Percentiles rank a stretch among this genome's conserved stretches.
These are phyloP conservation scores for Aselliscus stoliczkanus DNA, from an alignment of 2,797 vertebrate genomes.

Conservation along the genomic window DNA sequence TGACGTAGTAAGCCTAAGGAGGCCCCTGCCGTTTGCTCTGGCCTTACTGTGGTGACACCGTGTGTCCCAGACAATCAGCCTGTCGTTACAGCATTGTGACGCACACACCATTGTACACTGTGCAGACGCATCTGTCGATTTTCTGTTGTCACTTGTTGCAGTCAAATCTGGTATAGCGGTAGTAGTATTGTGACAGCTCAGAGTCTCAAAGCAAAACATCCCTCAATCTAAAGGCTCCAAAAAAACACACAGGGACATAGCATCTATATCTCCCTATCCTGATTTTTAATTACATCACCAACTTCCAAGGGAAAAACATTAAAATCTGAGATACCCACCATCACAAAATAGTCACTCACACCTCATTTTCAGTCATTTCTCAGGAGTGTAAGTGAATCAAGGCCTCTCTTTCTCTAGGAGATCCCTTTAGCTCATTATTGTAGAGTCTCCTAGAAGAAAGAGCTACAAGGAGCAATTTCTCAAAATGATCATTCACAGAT, in stretches of 20 bases:
- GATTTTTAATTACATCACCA: rapidly evolving
- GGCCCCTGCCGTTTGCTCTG: rapidly evolving
- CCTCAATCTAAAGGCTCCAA: background rate
- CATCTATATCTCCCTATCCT: background rate
- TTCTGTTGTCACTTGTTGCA: no score
- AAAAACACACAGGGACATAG: background rate
- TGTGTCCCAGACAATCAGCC: no score
- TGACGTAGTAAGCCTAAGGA: rapidly evolving
- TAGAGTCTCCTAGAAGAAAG: background rate
- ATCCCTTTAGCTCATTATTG: rapidly evolving
- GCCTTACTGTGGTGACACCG: no score
- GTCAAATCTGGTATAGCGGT: background rate
- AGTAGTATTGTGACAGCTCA: rapidly evolving
- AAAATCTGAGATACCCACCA: background rate
- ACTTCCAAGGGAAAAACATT: no score
- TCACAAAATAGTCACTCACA: background rate
- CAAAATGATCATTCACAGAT: rapidly evolving
- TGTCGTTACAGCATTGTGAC: no score
- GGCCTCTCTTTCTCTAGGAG: no score
- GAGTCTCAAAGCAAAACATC: background rate
- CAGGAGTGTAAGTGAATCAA: background rate
- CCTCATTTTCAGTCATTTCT: rapidly evolving
- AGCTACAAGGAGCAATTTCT: no score
- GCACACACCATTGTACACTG: no score
- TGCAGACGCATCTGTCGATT: background rate